Conservation (phyloP, 2,113 vertebrate species). For the Macheiramphus alcinus region DNA sequence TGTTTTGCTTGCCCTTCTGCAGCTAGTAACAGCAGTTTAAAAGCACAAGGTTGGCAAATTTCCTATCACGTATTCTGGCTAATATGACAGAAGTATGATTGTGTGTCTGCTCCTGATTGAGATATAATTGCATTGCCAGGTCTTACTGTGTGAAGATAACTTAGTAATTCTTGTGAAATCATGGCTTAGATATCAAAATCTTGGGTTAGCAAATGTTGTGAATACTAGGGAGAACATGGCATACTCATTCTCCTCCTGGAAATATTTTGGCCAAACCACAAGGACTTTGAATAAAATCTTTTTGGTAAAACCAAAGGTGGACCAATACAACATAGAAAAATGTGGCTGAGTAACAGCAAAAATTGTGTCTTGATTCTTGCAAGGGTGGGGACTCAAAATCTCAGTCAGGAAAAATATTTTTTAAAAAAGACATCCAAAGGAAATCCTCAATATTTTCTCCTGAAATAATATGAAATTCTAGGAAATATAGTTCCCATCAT, state of each 20-base stretch:
- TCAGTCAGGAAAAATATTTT: neutral
- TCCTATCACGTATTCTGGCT: fast-evolving
- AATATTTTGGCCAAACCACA: neutral
- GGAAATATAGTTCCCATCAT: neutral
- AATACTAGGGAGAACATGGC: neutral
- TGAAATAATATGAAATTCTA: neutral
- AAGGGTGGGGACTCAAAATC: neutral
- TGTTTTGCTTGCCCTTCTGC: neutral
- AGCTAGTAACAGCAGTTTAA: neutral
- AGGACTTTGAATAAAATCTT: neutral
- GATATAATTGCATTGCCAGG: neutral
- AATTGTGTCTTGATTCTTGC: neutral
- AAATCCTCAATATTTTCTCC: neutral
- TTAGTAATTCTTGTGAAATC: neutral
- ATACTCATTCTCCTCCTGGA: neutral
- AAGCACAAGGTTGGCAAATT: neutral
- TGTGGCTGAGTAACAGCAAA: neutral
- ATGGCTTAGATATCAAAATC: neutral
- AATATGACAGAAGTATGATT: neutral
- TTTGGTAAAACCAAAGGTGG: neutral
- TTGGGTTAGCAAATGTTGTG: neutral
- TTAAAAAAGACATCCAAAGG: neutral
- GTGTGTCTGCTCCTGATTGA: neutral
- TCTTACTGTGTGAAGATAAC: neutral
- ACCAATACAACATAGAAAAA: neutral